phyloP scores from a whole-genome alignment of 2,113 vertebrate genomes.

The Urocynchramus pylzowi region DNA sequence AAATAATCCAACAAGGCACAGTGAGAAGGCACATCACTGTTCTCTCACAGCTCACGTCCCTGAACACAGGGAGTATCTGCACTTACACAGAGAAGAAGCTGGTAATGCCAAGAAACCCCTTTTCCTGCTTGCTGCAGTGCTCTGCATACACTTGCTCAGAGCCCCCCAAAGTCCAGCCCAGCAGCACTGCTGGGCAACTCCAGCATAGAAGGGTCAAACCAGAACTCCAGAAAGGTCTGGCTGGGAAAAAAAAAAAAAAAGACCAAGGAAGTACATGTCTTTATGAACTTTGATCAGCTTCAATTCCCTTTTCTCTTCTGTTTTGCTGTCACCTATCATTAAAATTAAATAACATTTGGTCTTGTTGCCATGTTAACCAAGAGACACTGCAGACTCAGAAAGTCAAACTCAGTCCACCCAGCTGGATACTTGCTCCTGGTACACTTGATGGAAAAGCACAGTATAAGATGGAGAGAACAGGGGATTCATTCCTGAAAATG shows the following conservation, averaged over 20 bases:
- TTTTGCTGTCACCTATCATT: not conserved
- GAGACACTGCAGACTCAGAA: not conserved
- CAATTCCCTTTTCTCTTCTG: not conserved
- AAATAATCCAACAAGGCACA: fast-evolving
- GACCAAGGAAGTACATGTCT: not conserved
- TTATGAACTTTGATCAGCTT: not conserved
- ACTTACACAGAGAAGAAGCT: not conserved
- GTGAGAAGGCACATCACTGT: not conserved
- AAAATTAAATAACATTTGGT: not conserved
- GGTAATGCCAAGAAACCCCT: not conserved
- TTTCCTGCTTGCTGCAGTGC: not conserved
- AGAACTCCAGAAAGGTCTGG: not conserved
- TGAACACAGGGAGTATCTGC: not conserved
- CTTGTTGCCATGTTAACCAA: not conserved
- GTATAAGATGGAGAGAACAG: not conserved
- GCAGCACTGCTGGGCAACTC: not conserved
- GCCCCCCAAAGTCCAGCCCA: not conserved
- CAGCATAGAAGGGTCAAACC: not conserved
- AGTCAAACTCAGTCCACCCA: not conserved
- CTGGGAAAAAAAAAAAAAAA: not conserved
- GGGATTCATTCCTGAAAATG: not conserved
- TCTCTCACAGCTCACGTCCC: not conserved
- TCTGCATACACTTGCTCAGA: not conserved
- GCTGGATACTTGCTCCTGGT: not conserved
- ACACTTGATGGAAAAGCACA: not conserved